Evolutionary conservation across 2,888 invertebrate genomes (phyloP), one percentile per base, ranked within the genome.

Genomic region (Rapana venosa): DNA sequence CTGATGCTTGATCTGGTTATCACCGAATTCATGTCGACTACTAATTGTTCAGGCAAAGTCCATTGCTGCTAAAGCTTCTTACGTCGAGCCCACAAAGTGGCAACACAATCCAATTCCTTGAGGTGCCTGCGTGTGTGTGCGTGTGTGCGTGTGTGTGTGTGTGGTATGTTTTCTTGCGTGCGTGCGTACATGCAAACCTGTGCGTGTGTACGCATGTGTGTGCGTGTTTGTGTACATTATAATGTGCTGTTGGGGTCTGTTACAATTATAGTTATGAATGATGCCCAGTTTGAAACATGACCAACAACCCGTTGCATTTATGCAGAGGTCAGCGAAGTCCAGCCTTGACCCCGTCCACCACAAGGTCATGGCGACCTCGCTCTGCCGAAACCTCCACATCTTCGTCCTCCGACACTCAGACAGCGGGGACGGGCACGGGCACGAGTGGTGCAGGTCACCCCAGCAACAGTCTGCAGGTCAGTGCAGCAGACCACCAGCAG

Each of bases 341-440:
- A 66, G 86, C 86, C 61, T 86, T 86, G 86, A 86, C 86, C 32
- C 35, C 86, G n/a, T 61, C 32, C 35, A 30, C 56, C 15, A 22
- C 81, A 47, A 86, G 86, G 86, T 86, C 86, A 83, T 79, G 86
- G 86, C 86, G 86, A 66, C 86, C 58, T 66, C 86, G 86, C 26
- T 61, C 86, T 0, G 66, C 61, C 17, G 86, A 86, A n/a, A 56
- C 35, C 22, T 86, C 86, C 32, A 86, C 66, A 66, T 86, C 86
- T 32, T 86, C 86, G 86, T 86, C 86, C 86, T 86, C 86, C 86
- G 86, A 86, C 86, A 66, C 86, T 6, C 86, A 86, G 35, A 66
- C 81, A 6, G 86, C 84, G 11, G 56, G 5, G 36, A 22, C 66
- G 11, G 86, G 58, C 8, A 32, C 32, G 61, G 11, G 20, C 30